phyloP scores from a whole-genome alignment of 2,113 vertebrate species.

The Hypomesus transpacificus region DNA sequence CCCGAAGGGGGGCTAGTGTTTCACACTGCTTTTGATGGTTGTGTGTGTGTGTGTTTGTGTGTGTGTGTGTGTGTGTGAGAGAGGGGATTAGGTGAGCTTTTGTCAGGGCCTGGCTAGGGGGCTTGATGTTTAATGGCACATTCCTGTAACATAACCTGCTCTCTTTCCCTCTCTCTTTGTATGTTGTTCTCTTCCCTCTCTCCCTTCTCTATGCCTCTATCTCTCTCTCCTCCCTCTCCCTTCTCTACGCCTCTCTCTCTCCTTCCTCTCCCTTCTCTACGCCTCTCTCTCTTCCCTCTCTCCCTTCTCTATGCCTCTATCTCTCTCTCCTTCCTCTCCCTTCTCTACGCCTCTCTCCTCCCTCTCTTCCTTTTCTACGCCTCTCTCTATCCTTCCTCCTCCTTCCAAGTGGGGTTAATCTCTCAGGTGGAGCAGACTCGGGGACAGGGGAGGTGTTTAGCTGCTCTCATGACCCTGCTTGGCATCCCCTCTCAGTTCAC shows the following conservation, averaged over 20 bases:
- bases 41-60: too few relatives aligned
- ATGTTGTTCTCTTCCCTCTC: background rate
- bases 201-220: background rate
- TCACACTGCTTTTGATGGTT: background rate
- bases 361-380: constrained; percentile 8
- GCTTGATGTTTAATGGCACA: constrained; percentile 37
- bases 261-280: too few relatives aligned
- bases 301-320: background rate
- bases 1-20: too few relatives aligned
- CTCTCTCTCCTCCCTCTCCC: background rate
- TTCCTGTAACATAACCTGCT: constrained; percentile 50
- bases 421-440: background rate
- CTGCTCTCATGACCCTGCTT: background rate
- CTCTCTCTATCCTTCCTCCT: background rate
- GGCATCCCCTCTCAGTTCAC: constrained; percentile 3
- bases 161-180: background rate
- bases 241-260: too few relatives aligned
- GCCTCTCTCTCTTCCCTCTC: constrained; percentile 15
- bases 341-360: too few relatives aligned
- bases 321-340: background rate
- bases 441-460: constrained; percentile 33
- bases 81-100: constrained; percentile 43
- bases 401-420: background rate
- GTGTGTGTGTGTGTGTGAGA: constrained; percentile 25
- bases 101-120: constrained; percentile 32